Conservation (phyloP, 2,888 invertebrate genomes). For the Rhamnusium bicolor region DNA sequence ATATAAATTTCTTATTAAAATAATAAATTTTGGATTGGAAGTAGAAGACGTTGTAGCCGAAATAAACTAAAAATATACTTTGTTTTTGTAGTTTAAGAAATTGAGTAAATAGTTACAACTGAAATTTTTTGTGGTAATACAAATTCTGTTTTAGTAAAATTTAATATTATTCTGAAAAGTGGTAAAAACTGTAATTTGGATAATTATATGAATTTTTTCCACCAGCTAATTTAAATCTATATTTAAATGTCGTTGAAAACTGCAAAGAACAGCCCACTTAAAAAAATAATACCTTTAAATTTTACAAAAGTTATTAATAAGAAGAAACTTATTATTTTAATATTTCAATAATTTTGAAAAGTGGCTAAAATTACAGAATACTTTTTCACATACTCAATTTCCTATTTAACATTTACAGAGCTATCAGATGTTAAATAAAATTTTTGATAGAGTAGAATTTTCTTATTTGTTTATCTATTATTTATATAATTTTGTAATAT, state of each 20-base stretch:
- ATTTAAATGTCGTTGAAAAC: background rate
- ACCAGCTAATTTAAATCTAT: background rate
- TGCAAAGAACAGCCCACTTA: background rate
- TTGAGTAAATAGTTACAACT: too few species aligned
- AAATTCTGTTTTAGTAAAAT: background rate
- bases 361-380: background rate
- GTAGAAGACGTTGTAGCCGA: too few species aligned
- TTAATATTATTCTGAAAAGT: background rate
- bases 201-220: background rate
- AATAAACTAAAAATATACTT: too few species aligned
- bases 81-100: too few species aligned
- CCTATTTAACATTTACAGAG: slow-evolving; percentile 1
- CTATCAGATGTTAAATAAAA: slow-evolving; percentile 20
- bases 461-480: background rate
- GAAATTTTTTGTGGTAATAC: background rate
- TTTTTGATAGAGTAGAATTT: slow-evolving; percentile 17
- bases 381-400: slow-evolving; percentile 1
- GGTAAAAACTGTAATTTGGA: background rate
- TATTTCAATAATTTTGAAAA: background rate
- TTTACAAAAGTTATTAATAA: background rate
- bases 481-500: background rate
- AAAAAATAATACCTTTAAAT: background rate
- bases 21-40: too few species aligned
- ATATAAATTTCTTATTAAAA: too few species aligned
- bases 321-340: background rate